Percentiles rank a stretch among this genome's conserved stretches.
phyloP scores from a whole-genome alignment of 2,797 vertebrate species.

The Enteromius argenteus region DNA sequence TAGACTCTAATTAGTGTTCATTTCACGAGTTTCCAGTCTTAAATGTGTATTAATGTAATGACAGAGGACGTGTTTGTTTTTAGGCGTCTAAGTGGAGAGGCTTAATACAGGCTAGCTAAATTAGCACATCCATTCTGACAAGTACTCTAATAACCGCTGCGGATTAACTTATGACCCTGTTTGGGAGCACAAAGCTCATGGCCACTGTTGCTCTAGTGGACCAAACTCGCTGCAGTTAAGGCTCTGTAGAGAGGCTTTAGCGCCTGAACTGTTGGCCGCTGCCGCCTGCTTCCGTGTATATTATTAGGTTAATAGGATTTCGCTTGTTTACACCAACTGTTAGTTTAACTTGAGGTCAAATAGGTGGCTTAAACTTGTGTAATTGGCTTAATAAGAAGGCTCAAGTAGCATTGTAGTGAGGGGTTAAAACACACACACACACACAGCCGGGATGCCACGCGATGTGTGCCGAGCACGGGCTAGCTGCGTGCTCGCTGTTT shows the following conservation, averaged over 20 bases:
- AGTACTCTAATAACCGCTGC: conserved; percentile 42
- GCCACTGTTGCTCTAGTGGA: conserved; percentile 60
- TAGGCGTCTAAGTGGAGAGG: conserved; percentile 37
- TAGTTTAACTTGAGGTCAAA: conserved; percentile 68
- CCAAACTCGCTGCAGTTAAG: conserved; percentile 66
- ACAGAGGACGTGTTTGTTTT: conserved; percentile 44
- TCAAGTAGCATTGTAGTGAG: conserved; percentile 62
- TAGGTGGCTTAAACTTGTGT: conserved; percentile 68
- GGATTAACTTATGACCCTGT: conserved; percentile 54
- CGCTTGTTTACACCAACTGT: conserved; percentile 71
- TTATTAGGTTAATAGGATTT: conserved; percentile 73
- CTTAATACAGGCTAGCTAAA: conserved; percentile 47
- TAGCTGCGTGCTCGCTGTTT: conserved; percentile 57
- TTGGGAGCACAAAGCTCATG: conserved; percentile 43
- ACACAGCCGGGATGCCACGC: conserved; percentile 40
- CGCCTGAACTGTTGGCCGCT: conserved; percentile 55
- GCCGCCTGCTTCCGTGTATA: conserved; percentile 58
- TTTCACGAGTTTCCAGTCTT: conserved; percentile 38
- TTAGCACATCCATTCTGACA: conserved; percentile 37
- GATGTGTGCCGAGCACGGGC: conserved; percentile 51
- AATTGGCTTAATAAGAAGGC: conserved; percentile 66
- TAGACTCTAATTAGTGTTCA: conserved; percentile 26
- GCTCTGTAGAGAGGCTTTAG: conserved; percentile 54
- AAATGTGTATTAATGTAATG: conserved; percentile 55
- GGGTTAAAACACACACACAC: conserved; percentile 56